phyloP scores from a whole-genome alignment of 2,888 invertebrate genomes.

The Argyresthia goedartella region DNA sequence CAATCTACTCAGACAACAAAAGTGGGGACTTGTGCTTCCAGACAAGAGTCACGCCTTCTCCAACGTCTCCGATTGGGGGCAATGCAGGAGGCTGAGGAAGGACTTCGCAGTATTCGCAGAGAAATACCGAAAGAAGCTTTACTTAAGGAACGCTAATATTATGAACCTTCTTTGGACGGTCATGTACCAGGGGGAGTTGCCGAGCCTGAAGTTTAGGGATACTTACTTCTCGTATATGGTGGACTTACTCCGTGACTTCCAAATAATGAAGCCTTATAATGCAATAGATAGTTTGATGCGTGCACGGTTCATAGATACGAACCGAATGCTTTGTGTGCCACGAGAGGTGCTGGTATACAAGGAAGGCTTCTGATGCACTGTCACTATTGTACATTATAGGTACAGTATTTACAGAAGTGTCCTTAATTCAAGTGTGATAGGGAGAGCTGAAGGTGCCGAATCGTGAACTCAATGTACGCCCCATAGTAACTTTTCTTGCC shows the following conservation, averaged over 20 bases:
- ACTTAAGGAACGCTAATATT: slow-evolving; percentile 32
- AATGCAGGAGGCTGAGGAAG: background rate
- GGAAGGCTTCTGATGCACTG: too few relatives aligned
- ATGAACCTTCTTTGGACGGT: slow-evolving; percentile 49
- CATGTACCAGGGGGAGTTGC: slow-evolving; percentile 48
- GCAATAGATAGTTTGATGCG: slow-evolving; percentile 26
- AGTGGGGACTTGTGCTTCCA: background rate
- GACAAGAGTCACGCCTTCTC: background rate
- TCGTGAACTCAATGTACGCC: too few relatives aligned
- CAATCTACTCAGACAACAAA: background rate
- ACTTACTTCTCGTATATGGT: slow-evolving; percentile 52
- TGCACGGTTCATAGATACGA: too few relatives aligned
- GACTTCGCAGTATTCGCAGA: background rate
- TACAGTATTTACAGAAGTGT: too few relatives aligned
- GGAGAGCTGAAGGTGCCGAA: too few relatives aligned
- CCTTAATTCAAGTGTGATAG: too few relatives aligned
- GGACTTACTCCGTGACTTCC: slow-evolving; percentile 31
- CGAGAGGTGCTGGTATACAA: too few relatives aligned
- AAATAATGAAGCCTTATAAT: slow-evolving; percentile 42
- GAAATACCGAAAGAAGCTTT: background rate
- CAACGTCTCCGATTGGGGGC: background rate
- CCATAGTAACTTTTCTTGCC: too few relatives aligned
- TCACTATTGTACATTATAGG: too few relatives aligned
- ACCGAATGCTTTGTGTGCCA: too few relatives aligned
- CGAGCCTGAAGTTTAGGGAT: slow-evolving; percentile 53